Evolutionary conservation across 1,140 invertebrate species (phyloP), one percentile per base, ranked within the genome.

Genomic region (Bombus turneri): DNA sequence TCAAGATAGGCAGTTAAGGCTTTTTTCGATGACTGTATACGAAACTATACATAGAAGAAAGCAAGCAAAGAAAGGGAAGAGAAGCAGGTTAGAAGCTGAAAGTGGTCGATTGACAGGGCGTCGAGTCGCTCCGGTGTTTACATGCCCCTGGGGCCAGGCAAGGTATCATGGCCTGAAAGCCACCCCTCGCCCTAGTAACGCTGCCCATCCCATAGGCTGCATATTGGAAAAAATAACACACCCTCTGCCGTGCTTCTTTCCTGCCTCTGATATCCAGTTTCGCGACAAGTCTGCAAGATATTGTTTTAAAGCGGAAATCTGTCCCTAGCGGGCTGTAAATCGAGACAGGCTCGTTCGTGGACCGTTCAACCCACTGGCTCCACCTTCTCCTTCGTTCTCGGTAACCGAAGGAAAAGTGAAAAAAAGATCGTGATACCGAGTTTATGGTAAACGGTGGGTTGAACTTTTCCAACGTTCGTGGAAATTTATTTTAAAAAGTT

Each of bases 281-380:
- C 88, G 81, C 83, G 69, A 64, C 84, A n/a, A 76, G 72, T 90
- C 88, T 74, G 78, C 78, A 81, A 86, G 91, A 95, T 94, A 95
- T 95, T 95, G 93, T 95, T 95, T 95, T 93, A 94, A 95, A 95
- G 90, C 91, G 91, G 87, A 91, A 95, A 95, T 93, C 92, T 93
- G 91, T 94, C 94, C 94, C 94, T 66, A 47, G 94, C 81, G 94
- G 91, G 91, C 91, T 89, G 91, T 93, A 94, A 94, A 94, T 94
- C 92, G 92, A 90, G 86, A 87, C 88, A 83, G 92, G 85, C 86
- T 79, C 62, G 62, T n/a, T 78, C 81, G 71, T 66, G 39, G 76
- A 77, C 31, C 72, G 28, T 84, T 81, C 88, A 78, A 77, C 68
- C 53, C 71, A 25, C 47, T 53, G 47, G 6, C 18, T 53, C 18